These are phyloP conservation scores for Lacerta agilis DNA, from an alignment of 2,797 vertebrate species.

Conservation along the genomic window DNA sequence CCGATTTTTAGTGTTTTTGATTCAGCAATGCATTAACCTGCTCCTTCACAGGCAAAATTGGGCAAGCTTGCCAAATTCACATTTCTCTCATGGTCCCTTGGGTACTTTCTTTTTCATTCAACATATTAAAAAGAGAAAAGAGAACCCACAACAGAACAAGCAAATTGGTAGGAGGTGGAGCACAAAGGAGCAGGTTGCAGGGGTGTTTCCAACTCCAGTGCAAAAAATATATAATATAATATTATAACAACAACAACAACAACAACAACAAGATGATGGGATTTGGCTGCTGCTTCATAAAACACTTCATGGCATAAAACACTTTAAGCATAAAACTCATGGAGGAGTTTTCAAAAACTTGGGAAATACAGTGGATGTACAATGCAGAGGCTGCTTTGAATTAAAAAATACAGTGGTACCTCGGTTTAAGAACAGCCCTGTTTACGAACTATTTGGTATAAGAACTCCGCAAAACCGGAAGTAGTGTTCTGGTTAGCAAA, in stretches of 20 bases:
- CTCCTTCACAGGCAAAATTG: slow-evolving; percentile 59
- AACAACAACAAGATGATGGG: too few relatives aligned
- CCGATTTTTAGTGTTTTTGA: slow-evolving; percentile 57
- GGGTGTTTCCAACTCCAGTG: neutral
- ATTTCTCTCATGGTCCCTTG: slow-evolving; percentile 58
- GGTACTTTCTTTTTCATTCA: slow-evolving; percentile 22
- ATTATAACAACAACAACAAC: too few relatives aligned
- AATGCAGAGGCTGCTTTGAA: neutral
- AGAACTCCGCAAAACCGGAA: too few relatives aligned
- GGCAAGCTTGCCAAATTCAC: slow-evolving; percentile 54
- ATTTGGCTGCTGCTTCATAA: neutral
- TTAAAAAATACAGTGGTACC: too few relatives aligned
- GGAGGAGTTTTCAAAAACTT: neutral
- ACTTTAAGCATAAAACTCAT: too few relatives aligned
- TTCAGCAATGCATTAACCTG: slow-evolving; percentile 63
- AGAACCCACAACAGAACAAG: neutral
- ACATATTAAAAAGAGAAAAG: slow-evolving; percentile 34
- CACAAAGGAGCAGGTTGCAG: rapidly evolving
- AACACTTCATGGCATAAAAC: neutral
- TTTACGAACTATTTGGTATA: too few relatives aligned
- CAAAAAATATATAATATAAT: slow-evolving; percentile 3
- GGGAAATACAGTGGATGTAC: neutral
- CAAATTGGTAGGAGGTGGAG: neutral
- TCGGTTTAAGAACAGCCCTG: too few relatives aligned
- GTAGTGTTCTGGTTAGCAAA: too few relatives aligned